Conservation (phyloP, 2,888 invertebrate species). For the Acanthoscelides obtectus region DNA sequence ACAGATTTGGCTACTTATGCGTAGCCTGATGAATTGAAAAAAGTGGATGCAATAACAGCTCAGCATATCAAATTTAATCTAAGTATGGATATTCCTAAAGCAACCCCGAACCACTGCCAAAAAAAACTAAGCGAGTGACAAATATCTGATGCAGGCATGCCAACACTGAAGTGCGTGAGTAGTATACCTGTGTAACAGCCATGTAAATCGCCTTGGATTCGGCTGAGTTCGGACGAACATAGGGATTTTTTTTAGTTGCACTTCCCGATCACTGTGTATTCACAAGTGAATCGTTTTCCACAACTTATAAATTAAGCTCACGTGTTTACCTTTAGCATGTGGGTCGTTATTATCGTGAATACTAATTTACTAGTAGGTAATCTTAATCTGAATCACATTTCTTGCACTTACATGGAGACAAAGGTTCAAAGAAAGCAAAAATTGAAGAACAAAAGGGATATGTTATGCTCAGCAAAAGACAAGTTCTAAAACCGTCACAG, state of each 20-base stretch:
- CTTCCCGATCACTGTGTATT: background rate
- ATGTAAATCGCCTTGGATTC: conserved; percentile 10
- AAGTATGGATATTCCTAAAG: conserved; percentile 1
- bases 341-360: too few relatives aligned
- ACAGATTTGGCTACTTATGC: too few relatives aligned
- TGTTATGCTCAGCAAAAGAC: too few relatives aligned
- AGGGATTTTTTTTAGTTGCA: background rate
- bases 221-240: background rate
- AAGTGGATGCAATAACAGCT: background rate
- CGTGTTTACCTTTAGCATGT: too few relatives aligned
- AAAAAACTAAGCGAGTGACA: conserved; percentile 48
- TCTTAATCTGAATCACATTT: too few relatives aligned
- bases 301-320: too few relatives aligned
- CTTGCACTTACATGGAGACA: too few relatives aligned
- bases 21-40: too few relatives aligned
- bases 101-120: conserved; percentile 18
- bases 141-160: conserved; percentile 47
- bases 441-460: too few relatives aligned
- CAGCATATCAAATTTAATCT: background rate
- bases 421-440: too few relatives aligned
- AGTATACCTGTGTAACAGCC: conserved; percentile 42
- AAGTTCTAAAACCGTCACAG: too few relatives aligned
- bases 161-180: conserved; percentile 48
- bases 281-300: background rate
- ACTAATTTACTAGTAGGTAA: too few relatives aligned